These are phyloP conservation scores for Exocentrus adspersus DNA, from an alignment of 2,888 invertebrate species.

Conservation along the genomic window DNA sequence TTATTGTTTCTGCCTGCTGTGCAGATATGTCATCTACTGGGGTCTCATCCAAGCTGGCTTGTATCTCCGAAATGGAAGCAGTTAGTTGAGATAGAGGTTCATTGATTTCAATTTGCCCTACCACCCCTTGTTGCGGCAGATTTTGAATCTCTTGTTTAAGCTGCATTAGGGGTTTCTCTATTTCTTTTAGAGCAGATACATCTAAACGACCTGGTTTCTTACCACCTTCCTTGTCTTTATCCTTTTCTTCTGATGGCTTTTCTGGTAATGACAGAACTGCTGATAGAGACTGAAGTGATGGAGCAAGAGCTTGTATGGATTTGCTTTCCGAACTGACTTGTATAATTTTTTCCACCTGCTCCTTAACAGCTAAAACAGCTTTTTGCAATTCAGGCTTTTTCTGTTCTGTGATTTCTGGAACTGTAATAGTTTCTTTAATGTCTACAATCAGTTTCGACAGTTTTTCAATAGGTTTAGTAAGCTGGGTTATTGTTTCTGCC, in stretches of 20 bases:
- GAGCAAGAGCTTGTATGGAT: constrained; percentile 19
- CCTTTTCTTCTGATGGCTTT: not conserved
- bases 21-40: no score
- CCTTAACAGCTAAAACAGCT: constrained; percentile 23
- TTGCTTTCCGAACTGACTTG: not conserved
- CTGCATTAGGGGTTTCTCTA: no score
- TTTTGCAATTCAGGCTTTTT: constrained; percentile 28
- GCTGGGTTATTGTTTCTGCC: not conserved
- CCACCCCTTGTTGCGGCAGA: no score
- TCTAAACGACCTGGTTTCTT: no score
- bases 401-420: constrained; percentile 28
- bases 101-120: no score
- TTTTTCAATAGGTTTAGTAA: constrained; percentile 8
- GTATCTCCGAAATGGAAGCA: no score
- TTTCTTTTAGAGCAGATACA: no score
- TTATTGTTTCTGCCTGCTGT: no score
- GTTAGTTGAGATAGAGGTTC: no score
- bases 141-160: no score
- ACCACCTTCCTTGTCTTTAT: no score
- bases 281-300: constrained; percentile 33
- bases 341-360: constrained; percentile 15
- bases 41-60: no score
- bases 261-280: constrained; percentile 29
- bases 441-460: constrained; percentile 29
- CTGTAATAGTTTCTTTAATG: constrained; percentile 33